Conservation (phyloP, 2,113 vertebrate genomes). For the Elanus axillaris region DNA sequence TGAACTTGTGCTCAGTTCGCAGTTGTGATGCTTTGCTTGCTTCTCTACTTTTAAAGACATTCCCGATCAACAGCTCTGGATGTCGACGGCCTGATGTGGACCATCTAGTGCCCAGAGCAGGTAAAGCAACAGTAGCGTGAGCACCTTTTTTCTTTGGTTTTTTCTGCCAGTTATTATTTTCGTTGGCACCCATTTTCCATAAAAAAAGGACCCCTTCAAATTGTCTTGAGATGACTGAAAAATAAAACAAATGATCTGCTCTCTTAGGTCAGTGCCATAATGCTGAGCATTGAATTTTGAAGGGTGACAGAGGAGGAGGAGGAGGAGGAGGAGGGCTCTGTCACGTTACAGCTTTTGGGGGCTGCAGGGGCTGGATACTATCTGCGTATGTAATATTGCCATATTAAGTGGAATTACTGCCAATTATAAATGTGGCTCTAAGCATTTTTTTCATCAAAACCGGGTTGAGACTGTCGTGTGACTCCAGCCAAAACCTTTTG, state of each 20-base stretch:
- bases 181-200: neutral
- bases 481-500: neutral
- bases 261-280: neutral
- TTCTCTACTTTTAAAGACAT: neutral
- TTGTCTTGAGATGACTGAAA: neutral
- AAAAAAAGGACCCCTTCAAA: neutral
- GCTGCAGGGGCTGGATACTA: neutral
- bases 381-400: neutral
- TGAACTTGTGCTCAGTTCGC: neutral
- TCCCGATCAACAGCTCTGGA: neutral
- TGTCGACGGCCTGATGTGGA: neutral
- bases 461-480: neutral
- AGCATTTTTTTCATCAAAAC: neutral
- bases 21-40: accelerated
- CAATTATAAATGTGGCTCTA: neutral
- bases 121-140: neutral
- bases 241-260: neutral
- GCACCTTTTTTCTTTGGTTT: neutral
- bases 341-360: neutral
- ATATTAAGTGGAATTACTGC: neutral
- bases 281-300: neutral
- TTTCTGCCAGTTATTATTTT: neutral
- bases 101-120: neutral
- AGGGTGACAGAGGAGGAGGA: neutral
- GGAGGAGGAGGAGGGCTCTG: neutral